Percentiles rank a stretch among this genome's conserved stretches.
Evolutionary conservation across 1,140 invertebrate species (phyloP).

Genomic region (Eurosta solidaginis): DNA sequence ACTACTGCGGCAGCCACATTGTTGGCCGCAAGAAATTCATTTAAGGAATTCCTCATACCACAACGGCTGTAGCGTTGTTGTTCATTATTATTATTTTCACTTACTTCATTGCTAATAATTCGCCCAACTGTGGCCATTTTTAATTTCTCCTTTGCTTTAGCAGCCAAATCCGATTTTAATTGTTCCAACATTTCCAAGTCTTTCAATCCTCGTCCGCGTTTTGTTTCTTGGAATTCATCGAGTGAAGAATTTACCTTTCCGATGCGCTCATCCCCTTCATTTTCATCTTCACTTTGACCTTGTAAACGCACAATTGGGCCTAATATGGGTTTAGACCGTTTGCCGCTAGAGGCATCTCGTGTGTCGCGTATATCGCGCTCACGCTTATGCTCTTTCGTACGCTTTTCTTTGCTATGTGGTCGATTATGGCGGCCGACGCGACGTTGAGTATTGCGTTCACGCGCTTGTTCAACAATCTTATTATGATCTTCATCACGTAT

Average conservation of each 20-base stretch:
- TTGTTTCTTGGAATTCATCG: constrained; percentile 61
- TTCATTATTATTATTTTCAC: constrained; percentile 32
- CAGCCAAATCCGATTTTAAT: constrained; percentile 67
- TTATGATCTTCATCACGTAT: not conserved
- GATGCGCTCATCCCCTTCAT: constrained; percentile 59
- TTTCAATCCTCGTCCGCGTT: constrained; percentile 49
- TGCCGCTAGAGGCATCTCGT: not conserved
- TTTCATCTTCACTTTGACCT: constrained; percentile 67
- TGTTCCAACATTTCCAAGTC: constrained; percentile 69
- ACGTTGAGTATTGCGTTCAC: constrained; percentile 7
- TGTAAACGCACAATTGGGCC: constrained; percentile 66
- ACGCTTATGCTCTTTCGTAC: constrained; percentile 32
- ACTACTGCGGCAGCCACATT: constrained; percentile 39
- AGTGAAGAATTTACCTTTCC: constrained; percentile 38
- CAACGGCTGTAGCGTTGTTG: constrained; percentile 9
- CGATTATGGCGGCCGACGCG: not conserved
- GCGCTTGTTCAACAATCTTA: not conserved
- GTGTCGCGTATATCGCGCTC: constrained; percentile 27
- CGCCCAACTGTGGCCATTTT: constrained; percentile 51
- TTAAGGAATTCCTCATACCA: constrained; percentile 55
- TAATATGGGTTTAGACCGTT: constrained; percentile 48
- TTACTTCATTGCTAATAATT: constrained; percentile 32
- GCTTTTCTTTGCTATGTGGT: constrained; percentile 23
- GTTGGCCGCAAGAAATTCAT: constrained; percentile 58
- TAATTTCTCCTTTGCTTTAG: constrained; percentile 65